Percentiles rank a stretch among this genome's conserved stretches.
Conservation (phyloP, 2,113 vertebrate genomes). For the Tauraco erythrolophus region DNA sequence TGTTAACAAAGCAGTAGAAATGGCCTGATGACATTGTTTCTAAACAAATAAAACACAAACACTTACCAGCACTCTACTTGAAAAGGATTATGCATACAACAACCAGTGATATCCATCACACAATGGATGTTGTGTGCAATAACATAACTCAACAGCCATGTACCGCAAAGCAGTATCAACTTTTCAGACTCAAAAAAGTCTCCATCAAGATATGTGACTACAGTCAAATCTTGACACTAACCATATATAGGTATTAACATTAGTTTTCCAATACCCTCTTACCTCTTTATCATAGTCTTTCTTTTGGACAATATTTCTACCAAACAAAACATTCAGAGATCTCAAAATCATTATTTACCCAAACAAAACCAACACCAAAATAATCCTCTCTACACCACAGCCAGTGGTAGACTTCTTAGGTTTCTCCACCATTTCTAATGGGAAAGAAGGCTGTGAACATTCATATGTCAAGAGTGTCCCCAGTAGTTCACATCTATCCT, state of each 20-base stretch:
- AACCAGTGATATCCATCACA: neutral
- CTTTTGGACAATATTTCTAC: neutral
- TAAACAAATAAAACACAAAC: constrained; percentile 6
- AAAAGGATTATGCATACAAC: neutral
- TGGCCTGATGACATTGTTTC: neutral
- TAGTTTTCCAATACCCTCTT: neutral
- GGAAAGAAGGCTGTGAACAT: neutral
- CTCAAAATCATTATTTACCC: neutral
- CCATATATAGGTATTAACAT: neutral
- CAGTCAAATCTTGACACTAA: neutral
- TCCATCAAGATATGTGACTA: neutral
- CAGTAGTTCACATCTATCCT: neutral
- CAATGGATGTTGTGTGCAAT: neutral
- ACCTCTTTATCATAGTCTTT: neutral
- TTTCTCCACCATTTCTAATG: neutral
- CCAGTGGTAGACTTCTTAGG: neutral
- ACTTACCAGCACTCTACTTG: neutral
- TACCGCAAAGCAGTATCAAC: neutral
- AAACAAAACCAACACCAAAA: neutral
- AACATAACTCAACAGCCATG: neutral
- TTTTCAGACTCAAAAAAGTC: neutral
- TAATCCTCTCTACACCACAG: neutral
- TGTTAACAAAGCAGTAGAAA: constrained; percentile 1
- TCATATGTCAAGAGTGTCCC: neutral
- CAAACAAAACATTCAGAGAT: neutral